phyloP scores from a whole-genome alignment of 2,797 vertebrate genomes.

The Otus scops region DNA sequence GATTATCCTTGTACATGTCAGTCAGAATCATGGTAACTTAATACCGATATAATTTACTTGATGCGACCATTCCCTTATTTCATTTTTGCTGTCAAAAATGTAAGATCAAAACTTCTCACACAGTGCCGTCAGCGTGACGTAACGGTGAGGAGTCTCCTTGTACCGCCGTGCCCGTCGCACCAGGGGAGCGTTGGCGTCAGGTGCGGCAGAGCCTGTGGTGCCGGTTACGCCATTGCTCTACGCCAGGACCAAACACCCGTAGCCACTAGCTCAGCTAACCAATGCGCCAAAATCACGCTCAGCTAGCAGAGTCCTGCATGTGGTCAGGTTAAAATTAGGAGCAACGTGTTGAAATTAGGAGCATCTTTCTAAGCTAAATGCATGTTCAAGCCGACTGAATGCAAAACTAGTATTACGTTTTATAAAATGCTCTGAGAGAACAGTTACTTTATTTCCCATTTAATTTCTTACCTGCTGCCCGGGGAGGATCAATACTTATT shows the following conservation, averaged over 20 bases:
- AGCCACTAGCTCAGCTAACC: rapidly evolving
- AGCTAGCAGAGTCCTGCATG: neutral
- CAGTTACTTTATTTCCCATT: neutral
- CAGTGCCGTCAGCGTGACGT: rapidly evolving
- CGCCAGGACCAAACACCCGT: too few species aligned
- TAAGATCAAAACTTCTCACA: neutral
- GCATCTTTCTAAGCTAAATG: neutral
- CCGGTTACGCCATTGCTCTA: rapidly evolving
- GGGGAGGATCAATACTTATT: neutral
- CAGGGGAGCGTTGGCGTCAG: neutral
- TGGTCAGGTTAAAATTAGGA: neutral
- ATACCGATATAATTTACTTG: neutral
- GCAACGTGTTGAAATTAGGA: neutral
- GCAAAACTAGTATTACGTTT: neutral
- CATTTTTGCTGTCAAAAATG: neutral
- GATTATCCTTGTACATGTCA: neutral
- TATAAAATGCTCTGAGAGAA: neutral
- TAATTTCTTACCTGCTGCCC: neutral
- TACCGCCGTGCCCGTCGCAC: neutral
- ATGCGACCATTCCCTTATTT: neutral
- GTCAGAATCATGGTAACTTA: neutral
- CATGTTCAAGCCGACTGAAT: neutral
- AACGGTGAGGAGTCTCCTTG: neutral
- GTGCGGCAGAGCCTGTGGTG: too few species aligned
- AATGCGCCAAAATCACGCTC: rapidly evolving